Conservation (phyloP, 2,888 invertebrate species). For the Tetropium fuscum region DNA sequence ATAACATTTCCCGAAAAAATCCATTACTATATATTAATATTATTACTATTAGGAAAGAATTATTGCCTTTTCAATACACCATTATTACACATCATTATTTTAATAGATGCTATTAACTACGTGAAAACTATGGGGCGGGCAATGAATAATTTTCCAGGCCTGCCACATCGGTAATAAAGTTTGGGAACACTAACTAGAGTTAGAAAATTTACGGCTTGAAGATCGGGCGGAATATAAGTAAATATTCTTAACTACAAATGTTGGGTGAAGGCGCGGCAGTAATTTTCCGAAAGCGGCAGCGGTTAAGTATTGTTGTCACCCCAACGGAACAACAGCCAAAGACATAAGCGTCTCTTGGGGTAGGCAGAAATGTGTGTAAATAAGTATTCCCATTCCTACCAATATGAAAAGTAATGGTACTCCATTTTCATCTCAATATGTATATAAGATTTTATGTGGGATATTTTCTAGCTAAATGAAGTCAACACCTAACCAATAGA, state of each 20-base stretch:
- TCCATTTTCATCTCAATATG: not conserved
- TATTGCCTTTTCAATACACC: too few species aligned
- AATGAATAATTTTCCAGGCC: not conserved
- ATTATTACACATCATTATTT: too few species aligned
- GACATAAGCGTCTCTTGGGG: not conserved
- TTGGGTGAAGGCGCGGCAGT: constrained; percentile 12
- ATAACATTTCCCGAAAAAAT: not conserved
- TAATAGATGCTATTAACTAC: too few species aligned
- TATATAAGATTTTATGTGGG: too few species aligned
- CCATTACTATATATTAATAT: not conserved
- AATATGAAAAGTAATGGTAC: not conserved
- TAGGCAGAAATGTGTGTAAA: not conserved
- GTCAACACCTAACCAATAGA: too few species aligned
- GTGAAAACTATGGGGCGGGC: too few species aligned
- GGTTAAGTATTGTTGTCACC: constrained; percentile 24
- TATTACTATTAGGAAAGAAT: too few species aligned
- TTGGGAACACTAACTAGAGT: not conserved
- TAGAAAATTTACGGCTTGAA: not conserved
- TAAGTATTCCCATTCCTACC: too few species aligned
- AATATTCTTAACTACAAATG: constrained; percentile 12
- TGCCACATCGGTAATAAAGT: constrained; percentile 1
- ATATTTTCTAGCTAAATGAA: too few species aligned
- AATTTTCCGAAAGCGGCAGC: constrained; percentile 22
- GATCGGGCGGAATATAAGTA: constrained; percentile 3
- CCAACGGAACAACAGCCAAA: not conserved